phyloP scores from a whole-genome alignment of 2,797 vertebrate species.

The Hypotaenidia philippensis region DNA sequence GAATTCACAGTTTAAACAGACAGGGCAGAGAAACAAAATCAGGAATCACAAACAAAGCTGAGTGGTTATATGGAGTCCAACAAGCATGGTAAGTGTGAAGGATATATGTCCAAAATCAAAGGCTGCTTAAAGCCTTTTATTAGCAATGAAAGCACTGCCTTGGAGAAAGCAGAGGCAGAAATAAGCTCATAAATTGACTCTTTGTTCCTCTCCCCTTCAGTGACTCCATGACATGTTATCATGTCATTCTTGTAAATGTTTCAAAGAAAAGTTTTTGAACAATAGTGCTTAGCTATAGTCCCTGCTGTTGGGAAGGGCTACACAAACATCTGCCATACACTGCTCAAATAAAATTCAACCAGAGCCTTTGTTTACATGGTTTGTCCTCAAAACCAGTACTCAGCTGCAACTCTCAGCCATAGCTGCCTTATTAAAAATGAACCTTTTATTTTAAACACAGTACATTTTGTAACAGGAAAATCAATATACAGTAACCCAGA shows the following conservation, averaged over 20 bases:
- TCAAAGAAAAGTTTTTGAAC: not conserved
- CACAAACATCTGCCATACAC: constrained; percentile 2
- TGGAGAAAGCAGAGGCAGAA: not conserved
- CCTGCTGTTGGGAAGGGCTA: not conserved
- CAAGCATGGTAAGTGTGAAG: not conserved
- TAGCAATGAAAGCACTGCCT: not conserved
- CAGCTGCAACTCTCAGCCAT: not conserved
- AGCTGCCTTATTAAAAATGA: constrained; percentile 23
- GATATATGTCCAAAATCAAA: not conserved
- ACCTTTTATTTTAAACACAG: constrained; percentile 48
- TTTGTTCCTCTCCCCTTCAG: not conserved
- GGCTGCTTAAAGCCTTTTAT: not conserved
- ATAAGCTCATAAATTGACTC: not conserved
- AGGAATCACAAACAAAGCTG: not conserved
- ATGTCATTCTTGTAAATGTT: not conserved
- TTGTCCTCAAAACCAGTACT: not conserved
- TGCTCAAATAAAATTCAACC: not conserved
- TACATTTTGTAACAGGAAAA: constrained; percentile 59
- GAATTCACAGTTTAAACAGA: not conserved
- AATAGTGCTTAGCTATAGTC: not conserved
- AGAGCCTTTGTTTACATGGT: not conserved
- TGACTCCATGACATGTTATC: not conserved
- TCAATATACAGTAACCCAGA: constrained; percentile 27
- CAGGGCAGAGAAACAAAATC: not conserved
- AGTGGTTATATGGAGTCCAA: not conserved